phyloP scores from a whole-genome alignment of 2,113 vertebrate genomes.

The Numida meleagris region DNA sequence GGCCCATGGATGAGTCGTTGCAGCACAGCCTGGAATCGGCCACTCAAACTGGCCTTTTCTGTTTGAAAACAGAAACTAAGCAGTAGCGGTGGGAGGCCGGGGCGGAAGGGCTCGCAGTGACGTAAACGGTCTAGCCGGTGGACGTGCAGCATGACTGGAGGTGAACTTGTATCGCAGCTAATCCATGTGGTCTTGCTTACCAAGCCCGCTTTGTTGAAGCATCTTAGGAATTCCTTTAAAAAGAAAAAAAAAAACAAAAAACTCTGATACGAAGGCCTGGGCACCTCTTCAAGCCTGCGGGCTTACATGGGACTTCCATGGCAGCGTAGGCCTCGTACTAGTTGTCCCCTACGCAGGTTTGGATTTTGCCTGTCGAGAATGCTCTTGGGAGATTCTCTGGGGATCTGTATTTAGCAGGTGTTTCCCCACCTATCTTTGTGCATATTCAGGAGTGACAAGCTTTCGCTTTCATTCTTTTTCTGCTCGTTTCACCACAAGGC shows the following conservation, averaged over 20 bases:
- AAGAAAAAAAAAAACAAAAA: not conserved
- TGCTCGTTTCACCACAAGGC: constrained; percentile 4
- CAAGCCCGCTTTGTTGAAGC: constrained; percentile 34
- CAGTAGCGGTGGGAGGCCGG: constrained; percentile 35
- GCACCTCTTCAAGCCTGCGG: not conserved
- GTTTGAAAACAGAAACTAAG: constrained; percentile 61
- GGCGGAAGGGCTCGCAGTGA: constrained; percentile 2
- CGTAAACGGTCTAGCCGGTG: not conserved
- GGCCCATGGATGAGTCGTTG: not conserved
- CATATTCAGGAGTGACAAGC: constrained; percentile 53
- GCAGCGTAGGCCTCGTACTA: not conserved
- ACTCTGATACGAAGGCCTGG: not conserved
- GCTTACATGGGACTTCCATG: not conserved
- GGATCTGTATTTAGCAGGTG: not conserved
- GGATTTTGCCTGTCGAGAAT: constrained; percentile 35
- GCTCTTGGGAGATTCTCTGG: not conserved
- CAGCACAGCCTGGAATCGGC: constrained; percentile 26
- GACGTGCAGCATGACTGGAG: not conserved
- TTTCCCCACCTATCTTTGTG: constrained; percentile 50
- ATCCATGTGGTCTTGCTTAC: constrained; percentile 1
- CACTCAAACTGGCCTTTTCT: constrained; percentile 5
- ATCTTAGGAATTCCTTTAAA: constrained; percentile 21
- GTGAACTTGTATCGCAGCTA: not conserved
- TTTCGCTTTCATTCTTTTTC: constrained; percentile 35
- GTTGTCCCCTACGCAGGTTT: not conserved